phyloP scores from a whole-genome alignment of 2,797 vertebrate species.

The Melanotaenia nigrans region DNA sequence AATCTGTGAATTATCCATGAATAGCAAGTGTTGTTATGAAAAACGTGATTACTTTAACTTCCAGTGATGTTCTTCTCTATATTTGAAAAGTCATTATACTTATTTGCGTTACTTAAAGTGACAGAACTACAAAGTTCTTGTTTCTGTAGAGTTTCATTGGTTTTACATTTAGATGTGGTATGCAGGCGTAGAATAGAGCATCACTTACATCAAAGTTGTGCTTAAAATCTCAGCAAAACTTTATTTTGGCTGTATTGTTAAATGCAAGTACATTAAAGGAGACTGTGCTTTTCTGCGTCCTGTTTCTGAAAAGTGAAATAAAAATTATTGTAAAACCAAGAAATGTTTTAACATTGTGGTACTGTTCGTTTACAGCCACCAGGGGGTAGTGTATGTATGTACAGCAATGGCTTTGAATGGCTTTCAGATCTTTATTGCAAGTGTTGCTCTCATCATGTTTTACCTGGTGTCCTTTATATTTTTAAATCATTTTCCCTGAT shows the following conservation, averaged over 20 bases:
- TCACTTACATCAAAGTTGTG: conserved; percentile 35
- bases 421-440: conserved; percentile 3
- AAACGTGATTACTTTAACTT: background rate
- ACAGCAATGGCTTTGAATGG: background rate
- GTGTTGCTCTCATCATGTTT: conserved; percentile 37
- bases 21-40: conserved; percentile 25
- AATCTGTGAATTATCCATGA: conserved; percentile 3
- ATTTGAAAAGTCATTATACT: conserved; percentile 8
- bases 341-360: conserved; percentile 6
- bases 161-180: conserved; percentile 56
- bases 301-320: conserved; percentile 60
- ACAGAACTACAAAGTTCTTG: conserved; percentile 1
- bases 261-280: conserved; percentile 31
- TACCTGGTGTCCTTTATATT: conserved; percentile 33
- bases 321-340: conserved; percentile 19
- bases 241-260: conserved; percentile 32
- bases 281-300: conserved; percentile 28
- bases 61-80: background rate
- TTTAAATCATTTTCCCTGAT: conserved; percentile 25
- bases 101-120: conserved; percentile 22
- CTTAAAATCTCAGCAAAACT: conserved; percentile 15
- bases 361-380: conserved; percentile 28
- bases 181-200: conserved; percentile 36
- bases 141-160: conserved; percentile 15
- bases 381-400: conserved; percentile 50